These are phyloP conservation scores for Apamea sordens DNA, from an alignment of 2,888 invertebrate genomes.

Conservation along the genomic window DNA sequence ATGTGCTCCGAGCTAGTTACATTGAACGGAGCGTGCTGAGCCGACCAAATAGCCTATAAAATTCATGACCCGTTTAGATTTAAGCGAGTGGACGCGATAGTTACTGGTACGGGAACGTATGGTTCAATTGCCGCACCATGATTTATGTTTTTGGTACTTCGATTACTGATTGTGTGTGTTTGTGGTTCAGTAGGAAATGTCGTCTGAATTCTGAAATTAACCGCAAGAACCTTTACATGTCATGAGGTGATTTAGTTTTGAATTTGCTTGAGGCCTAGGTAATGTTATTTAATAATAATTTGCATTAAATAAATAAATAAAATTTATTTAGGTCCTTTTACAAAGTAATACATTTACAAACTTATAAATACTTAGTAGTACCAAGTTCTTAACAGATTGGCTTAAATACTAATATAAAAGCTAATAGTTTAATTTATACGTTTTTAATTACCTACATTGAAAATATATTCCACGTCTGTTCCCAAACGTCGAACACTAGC, in stretches of 20 bases:
- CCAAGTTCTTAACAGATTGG: too few relatives aligned
- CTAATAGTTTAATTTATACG: too few relatives aligned
- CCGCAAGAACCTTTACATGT: background rate
- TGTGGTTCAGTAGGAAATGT: background rate
- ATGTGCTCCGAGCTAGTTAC: conserved; percentile 74
- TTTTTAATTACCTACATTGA: background rate
- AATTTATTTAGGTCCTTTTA: too few relatives aligned
- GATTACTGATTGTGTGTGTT: conserved; percentile 24
- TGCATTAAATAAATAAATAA: background rate
- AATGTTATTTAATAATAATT: background rate
- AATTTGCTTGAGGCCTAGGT: background rate
- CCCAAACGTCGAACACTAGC: background rate
- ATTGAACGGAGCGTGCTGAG: conserved; percentile 73
- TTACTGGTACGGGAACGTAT: conserved; percentile 39
- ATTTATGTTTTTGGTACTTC: conserved; percentile 27
- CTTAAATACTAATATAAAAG: too few relatives aligned
- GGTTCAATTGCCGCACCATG: conserved; percentile 33
- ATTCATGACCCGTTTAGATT: conserved; percentile 67
- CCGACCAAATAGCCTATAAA: conserved; percentile 79
- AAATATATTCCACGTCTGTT: background rate
- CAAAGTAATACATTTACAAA: too few relatives aligned
- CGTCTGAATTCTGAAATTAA: background rate
- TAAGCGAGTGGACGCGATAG: conserved; percentile 51
- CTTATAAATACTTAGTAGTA: too few relatives aligned
- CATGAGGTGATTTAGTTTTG: background rate